phyloP scores from a whole-genome alignment of 2,888 invertebrate genomes.

The Myopa tessellatipennis region DNA sequence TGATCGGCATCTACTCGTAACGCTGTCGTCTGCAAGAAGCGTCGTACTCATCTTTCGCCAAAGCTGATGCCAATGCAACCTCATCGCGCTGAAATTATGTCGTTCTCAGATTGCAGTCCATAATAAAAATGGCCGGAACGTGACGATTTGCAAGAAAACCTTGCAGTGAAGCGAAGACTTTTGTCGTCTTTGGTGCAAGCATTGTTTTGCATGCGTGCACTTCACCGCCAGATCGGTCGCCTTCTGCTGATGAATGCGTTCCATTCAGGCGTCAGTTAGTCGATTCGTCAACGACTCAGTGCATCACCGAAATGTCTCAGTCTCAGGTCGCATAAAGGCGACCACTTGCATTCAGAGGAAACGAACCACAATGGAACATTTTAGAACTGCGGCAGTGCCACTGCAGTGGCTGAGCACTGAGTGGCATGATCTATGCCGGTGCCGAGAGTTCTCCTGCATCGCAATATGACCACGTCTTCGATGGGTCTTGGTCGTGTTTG shows the following conservation, averaged over 20 bases:
- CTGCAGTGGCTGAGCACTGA: no score
- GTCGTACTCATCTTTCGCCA: slow-evolving; percentile 23
- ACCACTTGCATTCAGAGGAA: slow-evolving; percentile 41
- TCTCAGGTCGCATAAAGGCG: background rate
- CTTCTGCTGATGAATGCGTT: background rate
- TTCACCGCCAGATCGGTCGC: slow-evolving; percentile 2
- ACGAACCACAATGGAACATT: background rate
- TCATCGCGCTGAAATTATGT: background rate
- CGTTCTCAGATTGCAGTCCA: slow-evolving; percentile 21
- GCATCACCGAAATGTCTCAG: background rate
- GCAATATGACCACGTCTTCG: background rate
- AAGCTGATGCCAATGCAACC: background rate
- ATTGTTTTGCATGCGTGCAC: slow-evolving; percentile 41
- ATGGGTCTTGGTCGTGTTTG: slow-evolving; percentile 41
- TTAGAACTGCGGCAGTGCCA: background rate
- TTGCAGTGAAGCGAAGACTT: slow-evolving; percentile 59
- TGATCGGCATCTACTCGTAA: background rate
- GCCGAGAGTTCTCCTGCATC: background rate
- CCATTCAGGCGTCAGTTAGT: background rate
- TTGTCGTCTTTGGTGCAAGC: slow-evolving; percentile 39
- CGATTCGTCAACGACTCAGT: slow-evolving; percentile 12
- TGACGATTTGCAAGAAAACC: slow-evolving; percentile 65
- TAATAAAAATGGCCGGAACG: slow-evolving; percentile 56
- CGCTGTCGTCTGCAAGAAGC: background rate
- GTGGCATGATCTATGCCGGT: no score